Evolutionary conservation across 2,797 vertebrate genomes (phyloP).

Genomic region (Sphenopsis melanotis): DNA sequence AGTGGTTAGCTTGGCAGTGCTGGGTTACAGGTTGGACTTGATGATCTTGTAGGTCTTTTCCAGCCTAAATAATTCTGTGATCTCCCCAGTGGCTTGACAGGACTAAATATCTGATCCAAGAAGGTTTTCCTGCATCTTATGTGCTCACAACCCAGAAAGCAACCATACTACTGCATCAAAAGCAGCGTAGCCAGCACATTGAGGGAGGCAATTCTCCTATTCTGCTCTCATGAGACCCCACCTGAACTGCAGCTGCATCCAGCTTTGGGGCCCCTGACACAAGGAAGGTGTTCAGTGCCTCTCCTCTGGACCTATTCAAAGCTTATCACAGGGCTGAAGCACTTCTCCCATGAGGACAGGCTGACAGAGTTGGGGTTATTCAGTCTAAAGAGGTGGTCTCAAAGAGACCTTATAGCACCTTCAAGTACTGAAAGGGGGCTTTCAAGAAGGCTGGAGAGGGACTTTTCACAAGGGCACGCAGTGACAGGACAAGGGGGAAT

Average conservation of each 20-base stretch:
- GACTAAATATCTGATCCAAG: not conserved
- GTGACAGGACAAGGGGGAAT: not conserved
- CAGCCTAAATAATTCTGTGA: not conserved
- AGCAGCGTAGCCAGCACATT: not conserved
- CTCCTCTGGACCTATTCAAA: not conserved
- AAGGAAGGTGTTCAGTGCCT: not conserved
- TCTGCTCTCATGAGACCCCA: not conserved
- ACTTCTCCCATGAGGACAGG: not conserved
- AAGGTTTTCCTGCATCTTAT: not conserved
- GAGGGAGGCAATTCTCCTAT: not conserved
- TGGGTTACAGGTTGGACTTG: not conserved
- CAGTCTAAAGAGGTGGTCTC: not conserved
- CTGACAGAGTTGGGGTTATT: not conserved
- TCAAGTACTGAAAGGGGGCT: accelerated
- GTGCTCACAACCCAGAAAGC: not conserved
- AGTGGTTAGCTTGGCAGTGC: not conserved
- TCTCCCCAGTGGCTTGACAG: not conserved
- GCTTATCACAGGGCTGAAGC: not conserved
- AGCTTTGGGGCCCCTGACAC: not conserved
- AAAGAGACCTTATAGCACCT: not conserved
- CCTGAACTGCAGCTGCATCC: not conserved
- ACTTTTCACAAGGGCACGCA: not conserved
- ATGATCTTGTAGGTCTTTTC: not conserved
- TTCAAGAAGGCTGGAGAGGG: not conserved
- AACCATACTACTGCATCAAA: not conserved